Percentiles rank a stretch among this genome's conserved stretches.
These are phyloP conservation scores for Morone saxatilis DNA, from an alignment of 2,113 vertebrate genomes.

Conservation along the genomic window DNA sequence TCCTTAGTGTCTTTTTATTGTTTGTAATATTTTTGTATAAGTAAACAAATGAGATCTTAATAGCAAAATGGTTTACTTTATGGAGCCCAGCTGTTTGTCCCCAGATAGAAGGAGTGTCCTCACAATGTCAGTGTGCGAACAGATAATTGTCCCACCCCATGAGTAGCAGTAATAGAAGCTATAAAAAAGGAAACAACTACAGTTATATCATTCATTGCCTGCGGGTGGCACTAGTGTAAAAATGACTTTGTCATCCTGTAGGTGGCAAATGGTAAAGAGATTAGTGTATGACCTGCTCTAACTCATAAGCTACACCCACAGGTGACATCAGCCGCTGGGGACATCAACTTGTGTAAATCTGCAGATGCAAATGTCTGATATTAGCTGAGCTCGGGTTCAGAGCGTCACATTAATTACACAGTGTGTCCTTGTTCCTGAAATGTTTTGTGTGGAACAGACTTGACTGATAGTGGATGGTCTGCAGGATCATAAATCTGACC, in stretches of 20 bases:
- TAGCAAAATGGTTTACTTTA: background rate
- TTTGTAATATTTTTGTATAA: no score
- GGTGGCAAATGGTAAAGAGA: background rate
- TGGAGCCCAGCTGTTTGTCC: background rate
- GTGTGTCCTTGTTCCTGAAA: constrained; percentile 17
- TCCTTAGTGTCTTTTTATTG: no score
- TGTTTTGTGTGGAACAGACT: background rate
- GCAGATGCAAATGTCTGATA: background rate
- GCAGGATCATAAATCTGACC: constrained; percentile 15
- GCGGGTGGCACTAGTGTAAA: no score
- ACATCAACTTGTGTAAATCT: background rate
- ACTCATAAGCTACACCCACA: background rate
- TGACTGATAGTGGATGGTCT: background rate
- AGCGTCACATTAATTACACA: background rate
- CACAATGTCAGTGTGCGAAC: background rate
- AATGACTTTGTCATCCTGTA: no score
- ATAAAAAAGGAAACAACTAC: no score
- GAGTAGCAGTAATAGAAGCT: background rate
- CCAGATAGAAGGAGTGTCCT: background rate
- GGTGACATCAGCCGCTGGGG: no score
- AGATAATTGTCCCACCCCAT: background rate
- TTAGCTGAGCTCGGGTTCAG: background rate
- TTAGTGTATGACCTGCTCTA: background rate
- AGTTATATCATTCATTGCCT: no score
- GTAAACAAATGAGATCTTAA: no score